Base-by-base conservation (phyloP, 2,888 invertebrate genomes). In the Mantis religiosa region DNA sequence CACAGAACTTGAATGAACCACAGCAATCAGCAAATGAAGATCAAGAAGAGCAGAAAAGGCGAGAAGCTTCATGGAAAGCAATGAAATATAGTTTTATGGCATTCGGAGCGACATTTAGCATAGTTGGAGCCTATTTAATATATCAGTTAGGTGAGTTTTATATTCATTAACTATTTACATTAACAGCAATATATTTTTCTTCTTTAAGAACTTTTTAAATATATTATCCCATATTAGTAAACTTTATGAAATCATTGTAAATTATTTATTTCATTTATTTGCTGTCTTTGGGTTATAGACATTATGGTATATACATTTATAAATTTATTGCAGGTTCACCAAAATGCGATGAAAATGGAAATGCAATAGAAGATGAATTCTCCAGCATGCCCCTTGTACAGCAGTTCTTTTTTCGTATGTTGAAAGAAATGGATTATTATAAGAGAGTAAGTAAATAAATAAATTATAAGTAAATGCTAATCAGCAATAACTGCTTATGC, bases 361-460 rank as follows among this genome's bases (percentile, higher is more conserved):
- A 96, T 88, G 91, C 95, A 7, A 95, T 98, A 14, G 95, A 95
- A 91, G 97, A 97, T 92, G 96, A 97, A 93, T 97, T 96, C 92
- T 95, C 96, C 84, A 92, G 95, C 89, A 93, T 96, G 92, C 96
- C 97, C 0, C 91, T 94, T 0, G 93, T 95, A n/a, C 93, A 96
- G 91, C 97, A 97, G 93, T 96, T 97, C 91, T 92, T 96, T 41
- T 95, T 95, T 90, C 94, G 97, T 87, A 95, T 97, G 90, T 95
- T 95, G 94, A 96, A 95, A 91, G 96, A 96, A 90, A 93, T 97
- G 84, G 95, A 95, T 47, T 96, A 96, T 91, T 96, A 96, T 92
- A 96, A 96, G 92, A 96, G 96, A 94, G 95, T 95, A 91, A 28
- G 12, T 14, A 86, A 27, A 34, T 20, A 20, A 71, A 71, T 71